These are phyloP conservation scores for Aproaerema taeniolella DNA, from an alignment of 2,888 invertebrate species.

Conservation along the genomic window DNA sequence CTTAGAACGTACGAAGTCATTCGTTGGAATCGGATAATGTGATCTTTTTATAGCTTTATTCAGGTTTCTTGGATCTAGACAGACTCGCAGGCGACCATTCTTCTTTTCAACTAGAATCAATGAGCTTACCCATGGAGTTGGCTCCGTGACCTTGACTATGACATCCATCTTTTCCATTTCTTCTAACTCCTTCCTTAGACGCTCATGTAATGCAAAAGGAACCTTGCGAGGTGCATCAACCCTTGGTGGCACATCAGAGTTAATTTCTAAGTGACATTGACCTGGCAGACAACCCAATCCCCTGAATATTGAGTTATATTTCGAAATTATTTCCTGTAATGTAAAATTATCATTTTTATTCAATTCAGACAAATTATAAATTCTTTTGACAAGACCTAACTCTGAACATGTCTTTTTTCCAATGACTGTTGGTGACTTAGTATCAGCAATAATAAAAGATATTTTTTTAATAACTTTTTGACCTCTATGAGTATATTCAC, in stretches of 20 bases:
- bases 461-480: no score
- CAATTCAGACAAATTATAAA: no score
- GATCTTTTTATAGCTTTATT: conserved; percentile 18
- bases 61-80: conserved; percentile 21
- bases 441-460: no score
- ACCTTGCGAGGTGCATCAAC: conserved; percentile 16
- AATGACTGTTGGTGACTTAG: no score
- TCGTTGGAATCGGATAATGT: conserved; percentile 19
- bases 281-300: conserved; percentile 17
- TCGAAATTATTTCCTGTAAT: no score
- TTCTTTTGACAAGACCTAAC: no score
- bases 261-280: conserved; percentile 13
- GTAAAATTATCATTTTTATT: no score
- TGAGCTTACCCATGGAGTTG: conserved; percentile 21
- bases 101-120: conserved; percentile 18
- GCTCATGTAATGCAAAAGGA: conserved; percentile 4
- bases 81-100: conserved; percentile 17
- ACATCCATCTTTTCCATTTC: conserved; percentile 12
- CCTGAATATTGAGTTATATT: no score
- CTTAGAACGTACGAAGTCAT: conserved; percentile 19
- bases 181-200: conserved; percentile 6
- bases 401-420: no score
- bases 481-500: no score
- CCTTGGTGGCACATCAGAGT: conserved; percentile 12
- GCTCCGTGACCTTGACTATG: conserved; percentile 18